Conservation (phyloP, 2,113 vertebrate species). For the Vulpes vulpes region DNA sequence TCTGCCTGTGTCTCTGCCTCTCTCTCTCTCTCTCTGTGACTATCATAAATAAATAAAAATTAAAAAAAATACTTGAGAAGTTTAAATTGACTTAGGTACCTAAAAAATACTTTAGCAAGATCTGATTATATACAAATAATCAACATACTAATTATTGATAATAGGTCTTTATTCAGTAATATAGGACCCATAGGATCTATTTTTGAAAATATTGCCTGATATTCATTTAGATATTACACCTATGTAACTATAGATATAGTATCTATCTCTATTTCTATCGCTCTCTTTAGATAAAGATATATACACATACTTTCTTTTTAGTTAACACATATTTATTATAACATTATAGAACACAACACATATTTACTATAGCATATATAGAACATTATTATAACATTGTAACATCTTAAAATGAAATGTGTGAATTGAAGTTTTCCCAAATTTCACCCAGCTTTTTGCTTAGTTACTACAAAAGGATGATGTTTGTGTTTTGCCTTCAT, state of each 20-base stretch:
- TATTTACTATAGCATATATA: background rate
- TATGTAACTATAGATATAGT: background rate
- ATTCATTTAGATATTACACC: constrained; percentile 12
- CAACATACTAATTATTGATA: background rate
- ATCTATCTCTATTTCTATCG: background rate
- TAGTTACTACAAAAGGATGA: background rate
- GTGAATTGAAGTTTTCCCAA: background rate
- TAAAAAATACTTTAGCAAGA: background rate
- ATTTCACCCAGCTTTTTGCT: background rate
- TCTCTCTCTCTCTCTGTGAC: too few relatives aligned
- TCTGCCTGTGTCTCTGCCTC: too few relatives aligned
- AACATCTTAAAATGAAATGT: background rate
- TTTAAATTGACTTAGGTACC: background rate
- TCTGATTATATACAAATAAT: background rate
- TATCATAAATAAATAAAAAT: too few relatives aligned
- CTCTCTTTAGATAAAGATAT: too few relatives aligned
- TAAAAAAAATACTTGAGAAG: background rate
- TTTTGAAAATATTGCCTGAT: background rate
- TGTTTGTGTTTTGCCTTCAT: background rate
- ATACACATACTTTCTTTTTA: background rate
- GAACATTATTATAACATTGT: background rate
- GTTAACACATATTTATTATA: background rate
- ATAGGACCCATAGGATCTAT: background rate
- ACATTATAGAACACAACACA: background rate
- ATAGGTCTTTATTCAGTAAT: constrained; percentile 6